These are phyloP conservation scores for Gortyna flavago DNA, from an alignment of 2,888 invertebrate species.

Conservation along the genomic window DNA sequence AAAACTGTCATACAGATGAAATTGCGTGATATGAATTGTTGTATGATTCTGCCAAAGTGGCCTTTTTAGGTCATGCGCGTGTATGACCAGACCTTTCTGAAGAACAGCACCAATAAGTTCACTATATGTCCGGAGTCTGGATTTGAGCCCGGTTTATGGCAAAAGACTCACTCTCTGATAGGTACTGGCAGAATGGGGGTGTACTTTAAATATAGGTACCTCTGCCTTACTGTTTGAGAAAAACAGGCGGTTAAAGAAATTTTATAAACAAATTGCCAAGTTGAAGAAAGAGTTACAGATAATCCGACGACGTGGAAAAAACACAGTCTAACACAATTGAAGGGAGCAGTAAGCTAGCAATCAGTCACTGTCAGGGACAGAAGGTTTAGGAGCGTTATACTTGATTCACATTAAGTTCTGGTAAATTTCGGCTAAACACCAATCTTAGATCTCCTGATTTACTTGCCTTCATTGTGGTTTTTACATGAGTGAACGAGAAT, in stretches of 20 bases:
- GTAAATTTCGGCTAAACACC: constrained; percentile 9
- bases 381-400: constrained; percentile 26
- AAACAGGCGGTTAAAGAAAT: neutral
- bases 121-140: neutral
- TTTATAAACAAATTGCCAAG: neutral
- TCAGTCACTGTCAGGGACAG: constrained; percentile 50
- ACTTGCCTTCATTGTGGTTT: neutral
- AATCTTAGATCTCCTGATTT: constrained; percentile 17
- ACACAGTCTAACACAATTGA: neutral
- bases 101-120: too few species aligned
- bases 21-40: too few species aligned
- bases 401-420: constrained; percentile 29
- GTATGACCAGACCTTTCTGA: neutral
- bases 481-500: neutral
- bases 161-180: neutral
- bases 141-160: neutral
- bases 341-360: constrained; percentile 32
- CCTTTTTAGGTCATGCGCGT: too few species aligned
- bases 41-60: too few species aligned
- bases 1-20: too few species aligned
- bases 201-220: too few species aligned
- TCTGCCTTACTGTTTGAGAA: neutral
- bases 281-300: neutral
- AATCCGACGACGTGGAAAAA: neutral
- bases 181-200: neutral